phyloP scores from a whole-genome alignment of 2,113 vertebrate genomes.

The Archilochus colubris region DNA sequence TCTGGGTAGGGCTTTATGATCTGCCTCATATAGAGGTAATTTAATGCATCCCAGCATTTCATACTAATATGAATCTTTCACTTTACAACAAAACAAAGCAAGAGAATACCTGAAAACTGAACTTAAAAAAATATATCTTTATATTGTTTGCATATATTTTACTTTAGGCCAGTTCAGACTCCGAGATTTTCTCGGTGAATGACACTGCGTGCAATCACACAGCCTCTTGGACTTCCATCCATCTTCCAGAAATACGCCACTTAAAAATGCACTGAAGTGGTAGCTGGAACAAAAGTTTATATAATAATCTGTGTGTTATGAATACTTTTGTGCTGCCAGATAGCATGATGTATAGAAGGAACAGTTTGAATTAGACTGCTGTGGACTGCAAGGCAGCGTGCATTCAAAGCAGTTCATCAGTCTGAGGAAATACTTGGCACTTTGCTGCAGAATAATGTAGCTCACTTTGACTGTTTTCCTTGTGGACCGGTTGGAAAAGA shows the following conservation, averaged over 20 bases:
- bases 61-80: not conserved
- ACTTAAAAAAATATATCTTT: not conserved
- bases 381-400: not conserved
- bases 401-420: not conserved
- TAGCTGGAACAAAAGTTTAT: not conserved
- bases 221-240: not conserved
- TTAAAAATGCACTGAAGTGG: not conserved
- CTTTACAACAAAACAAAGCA: not conserved
- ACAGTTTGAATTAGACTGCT: not conserved
- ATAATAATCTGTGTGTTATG: not conserved
- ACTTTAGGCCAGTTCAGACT: not conserved
- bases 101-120: not conserved
- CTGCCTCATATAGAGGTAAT: not conserved
- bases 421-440: constrained; percentile 33
- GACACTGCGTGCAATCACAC: not conserved
- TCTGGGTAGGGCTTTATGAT: not conserved
- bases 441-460: not conserved
- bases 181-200: not conserved
- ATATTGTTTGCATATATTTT: not conserved
- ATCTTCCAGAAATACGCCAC: not conserved
- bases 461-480: not conserved
- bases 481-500: not conserved
- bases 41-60: not conserved
- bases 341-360: not conserved
- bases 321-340: not conserved